A percentile compares a stretch with the other conserved stretches of the same genome.
phyloP scores from a whole-genome alignment of 2,113 vertebrate species.

The Lethenteron reissneri region DNA sequence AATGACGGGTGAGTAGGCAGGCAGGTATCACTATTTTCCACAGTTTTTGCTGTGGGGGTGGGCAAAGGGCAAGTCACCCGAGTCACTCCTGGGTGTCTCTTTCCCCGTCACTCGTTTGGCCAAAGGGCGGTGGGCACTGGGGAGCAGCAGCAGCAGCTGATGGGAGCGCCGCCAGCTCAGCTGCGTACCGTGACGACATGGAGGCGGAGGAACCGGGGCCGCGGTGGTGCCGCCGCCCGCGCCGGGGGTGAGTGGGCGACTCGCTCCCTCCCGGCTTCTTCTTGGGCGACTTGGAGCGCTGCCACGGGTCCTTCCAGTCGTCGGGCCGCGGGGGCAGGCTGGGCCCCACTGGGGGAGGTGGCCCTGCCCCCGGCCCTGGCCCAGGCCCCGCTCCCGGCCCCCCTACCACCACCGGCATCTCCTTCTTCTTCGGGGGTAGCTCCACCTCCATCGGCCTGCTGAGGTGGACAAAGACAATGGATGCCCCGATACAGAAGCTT shows the following conservation, averaged over 20 bases:
- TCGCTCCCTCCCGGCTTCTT: conserved; percentile 39
- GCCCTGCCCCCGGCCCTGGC: too few relatives aligned
- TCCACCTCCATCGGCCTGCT: conserved; percentile 25
- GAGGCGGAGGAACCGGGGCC: conserved; percentile 66
- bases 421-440: conserved; percentile 51
- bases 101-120: too few relatives aligned
- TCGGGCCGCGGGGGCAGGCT: conserved; percentile 34
- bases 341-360: too few relatives aligned
- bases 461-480: background rate
- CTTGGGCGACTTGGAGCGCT: conserved; percentile 87
- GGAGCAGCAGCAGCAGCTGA: background rate
- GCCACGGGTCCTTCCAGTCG: conserved; percentile 96
- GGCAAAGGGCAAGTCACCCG: too few relatives aligned
- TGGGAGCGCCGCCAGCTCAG: background rate
- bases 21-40: too few relatives aligned
- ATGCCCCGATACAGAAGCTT: background rate
- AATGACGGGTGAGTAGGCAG: too few relatives aligned
- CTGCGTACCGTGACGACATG: conserved; percentile 61
- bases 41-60: too few relatives aligned
- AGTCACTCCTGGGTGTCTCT: too few relatives aligned
- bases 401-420: background rate
- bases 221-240: conserved; percentile 29
- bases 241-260: conserved; percentile 51
- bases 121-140: background rate
- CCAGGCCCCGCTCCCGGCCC: background rate